Base-by-base conservation (phyloP, 2,113 vertebrate species). In the Elaphurus davidianus region DNA sequence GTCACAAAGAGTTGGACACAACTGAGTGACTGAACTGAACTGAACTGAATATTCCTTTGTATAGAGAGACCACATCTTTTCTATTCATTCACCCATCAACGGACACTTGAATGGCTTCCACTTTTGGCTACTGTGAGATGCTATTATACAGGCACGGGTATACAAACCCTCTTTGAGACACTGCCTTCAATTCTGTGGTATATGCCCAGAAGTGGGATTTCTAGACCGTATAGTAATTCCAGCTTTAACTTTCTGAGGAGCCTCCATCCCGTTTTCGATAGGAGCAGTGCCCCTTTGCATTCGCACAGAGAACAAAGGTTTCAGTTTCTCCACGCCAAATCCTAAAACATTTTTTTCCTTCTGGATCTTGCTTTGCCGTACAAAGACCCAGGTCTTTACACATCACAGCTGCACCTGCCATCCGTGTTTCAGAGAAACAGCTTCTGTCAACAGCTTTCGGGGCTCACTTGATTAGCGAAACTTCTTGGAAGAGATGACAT, bases 1-100 rank as follows among this genome's bases (percentile, higher is more conserved):
- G 67, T 71, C 1, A 0, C 21, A 54, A 54, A 71, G n/a, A 71
- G n/a, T 71, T 0, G 0, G 67, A 40, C n/a, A 40, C 0, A 5
- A 71, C n/a, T 71, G 67, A 71, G 1, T 0, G 0, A 12, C 67
- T 71, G n/a, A 23, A 40, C 67, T 23, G 52, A 54, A 54, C 52
- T 54, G 19, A 23, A 71, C 19, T 9, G 4, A 40, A 71, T 71
- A 12, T 71, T 23, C 52, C 36, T 2, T 8, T 3, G 36, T 17
- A 36, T 5, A 54, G 6, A 25, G 1, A 13, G 19, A 47, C n/a
- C 36, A 19, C 10, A 17, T 5, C 23, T 25, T 27, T 28, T 15
- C 7, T 23, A 17, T 3, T 5, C 25, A 4, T 15, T 7, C 52
- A 36, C 4, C 40, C 25, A 8, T 19, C 17, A 4, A 19, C 6